Conservation (phyloP, 1,140 invertebrate genomes). For the Scaptomyza pallida region DNA sequence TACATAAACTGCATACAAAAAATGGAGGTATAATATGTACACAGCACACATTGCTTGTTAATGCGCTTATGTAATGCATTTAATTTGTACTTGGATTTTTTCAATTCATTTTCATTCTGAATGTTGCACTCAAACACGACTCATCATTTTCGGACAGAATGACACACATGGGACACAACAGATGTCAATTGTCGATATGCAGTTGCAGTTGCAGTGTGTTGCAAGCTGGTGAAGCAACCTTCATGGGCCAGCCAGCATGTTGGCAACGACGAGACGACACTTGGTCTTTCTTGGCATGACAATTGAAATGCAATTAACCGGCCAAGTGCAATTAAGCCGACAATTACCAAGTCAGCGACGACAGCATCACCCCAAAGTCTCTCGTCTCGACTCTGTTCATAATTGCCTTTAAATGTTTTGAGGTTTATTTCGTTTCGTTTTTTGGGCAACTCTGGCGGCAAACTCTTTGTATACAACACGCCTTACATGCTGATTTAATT, state of each 20-base stretch:
- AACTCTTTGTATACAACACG: conserved; percentile 8
- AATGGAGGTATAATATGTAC: conserved; percentile 39
- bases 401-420: conserved; percentile 60
- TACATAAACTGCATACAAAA: conserved; percentile 47
- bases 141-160: conserved; percentile 57
- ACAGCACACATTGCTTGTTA: conserved; percentile 23
- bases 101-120: conserved; percentile 29
- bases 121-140: conserved; percentile 60
- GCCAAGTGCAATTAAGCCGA: conserved; percentile 73
- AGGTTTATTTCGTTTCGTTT: conserved; percentile 25
- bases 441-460: conserved; percentile 29
- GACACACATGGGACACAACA: conserved; percentile 51
- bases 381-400: conserved; percentile 43
- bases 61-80: conserved; percentile 52
- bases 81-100: conserved; percentile 5
- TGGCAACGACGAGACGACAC: conserved; percentile 31
- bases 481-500: conserved; percentile 49
- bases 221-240: conserved; percentile 44
- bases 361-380: conserved; percentile 23
- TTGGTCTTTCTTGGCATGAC: conserved; percentile 69
- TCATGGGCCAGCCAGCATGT: conserved; percentile 58
- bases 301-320: conserved; percentile 80
- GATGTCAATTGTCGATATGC: conserved; percentile 48
- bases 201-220: conserved; percentile 14
- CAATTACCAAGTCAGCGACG: conserved; percentile 62